Evolutionary conservation across 2,113 vertebrate genomes (phyloP).

Genomic region (Thunnus thynnus): DNA sequence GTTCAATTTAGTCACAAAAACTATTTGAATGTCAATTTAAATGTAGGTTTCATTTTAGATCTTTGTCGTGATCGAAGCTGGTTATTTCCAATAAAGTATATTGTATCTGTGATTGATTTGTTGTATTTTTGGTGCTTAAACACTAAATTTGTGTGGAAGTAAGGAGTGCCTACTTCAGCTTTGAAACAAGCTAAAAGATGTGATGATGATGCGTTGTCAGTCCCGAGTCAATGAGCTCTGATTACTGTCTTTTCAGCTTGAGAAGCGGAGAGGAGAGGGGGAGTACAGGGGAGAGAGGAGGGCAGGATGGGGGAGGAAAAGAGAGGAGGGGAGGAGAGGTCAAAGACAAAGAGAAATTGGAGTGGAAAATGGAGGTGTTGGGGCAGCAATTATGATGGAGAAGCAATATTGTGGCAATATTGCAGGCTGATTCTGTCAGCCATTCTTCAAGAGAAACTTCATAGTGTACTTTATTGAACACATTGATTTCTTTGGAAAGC

Average conservation of each 20-base stretch:
- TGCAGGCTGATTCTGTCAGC: conserved; percentile 34
- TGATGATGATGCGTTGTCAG: conserved; percentile 30
- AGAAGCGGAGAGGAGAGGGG: not conserved
- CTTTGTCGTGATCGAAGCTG: too few relatives aligned
- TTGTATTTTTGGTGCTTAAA: conserved; percentile 16
- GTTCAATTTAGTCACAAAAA: too few relatives aligned
- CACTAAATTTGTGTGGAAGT: not conserved
- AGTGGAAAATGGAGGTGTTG: conserved; percentile 60
- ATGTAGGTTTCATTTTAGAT: too few relatives aligned
- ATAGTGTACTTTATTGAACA: conserved; percentile 14
- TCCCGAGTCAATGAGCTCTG: conserved; percentile 27
- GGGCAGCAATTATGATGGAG: conserved; percentile 60
- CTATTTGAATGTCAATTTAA: too few relatives aligned
- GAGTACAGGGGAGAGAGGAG: not conserved
- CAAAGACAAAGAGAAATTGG: conserved; percentile 41
- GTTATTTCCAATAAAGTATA: too few relatives aligned
- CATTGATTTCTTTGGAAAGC: conserved; percentile 60
- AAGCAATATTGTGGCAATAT: conserved; percentile 55
- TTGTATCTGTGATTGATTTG: not conserved
- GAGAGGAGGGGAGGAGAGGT: conserved; percentile 11
- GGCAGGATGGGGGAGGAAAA: not conserved
- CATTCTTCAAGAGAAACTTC: conserved; percentile 54
- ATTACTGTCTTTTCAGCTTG: conserved; percentile 16
- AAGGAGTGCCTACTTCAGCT: conserved; percentile 4
- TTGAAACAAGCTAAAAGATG: conserved; percentile 28